A percentile compares a stretch with the other conserved stretches of the same genome.
Evolutionary conservation across 2,888 invertebrate genomes (phyloP).

Genomic region (Mechanitis messenoides): DNA sequence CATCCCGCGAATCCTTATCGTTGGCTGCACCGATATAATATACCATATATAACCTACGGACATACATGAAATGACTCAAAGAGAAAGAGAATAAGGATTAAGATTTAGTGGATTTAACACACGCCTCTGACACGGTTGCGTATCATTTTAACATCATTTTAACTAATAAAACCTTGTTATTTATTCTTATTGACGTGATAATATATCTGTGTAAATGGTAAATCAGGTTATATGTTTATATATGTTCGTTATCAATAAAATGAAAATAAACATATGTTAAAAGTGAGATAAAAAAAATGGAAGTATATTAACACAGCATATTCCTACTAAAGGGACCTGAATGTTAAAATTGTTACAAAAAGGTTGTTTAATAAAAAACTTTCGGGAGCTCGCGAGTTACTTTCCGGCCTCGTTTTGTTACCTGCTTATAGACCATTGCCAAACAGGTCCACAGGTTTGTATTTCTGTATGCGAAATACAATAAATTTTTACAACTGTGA

Average conservation of each 20-base stretch:
- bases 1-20: conserved; percentile 67
- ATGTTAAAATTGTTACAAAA: conserved; percentile 42
- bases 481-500: neutral
- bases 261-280: neutral
- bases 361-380: conserved; percentile 44
- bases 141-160: too few species aligned
- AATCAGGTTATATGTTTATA: conserved; percentile 24
- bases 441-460: conserved; percentile 38
- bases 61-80: conserved; percentile 8
- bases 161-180: conserved; percentile 8
- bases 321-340: conserved; percentile 29
- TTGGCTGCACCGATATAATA: conserved; percentile 30
- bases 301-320: conserved; percentile 28
- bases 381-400: conserved; percentile 49
- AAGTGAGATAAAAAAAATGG: neutral
- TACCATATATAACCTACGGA: conserved; percentile 10
- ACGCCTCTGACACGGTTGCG: neutral
- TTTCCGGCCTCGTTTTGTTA: conserved; percentile 63
- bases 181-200: conserved; percentile 17
- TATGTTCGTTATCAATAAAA: too few species aligned
- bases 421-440: conserved; percentile 51
- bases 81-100: conserved; percentile 6
- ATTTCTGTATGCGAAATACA: conserved; percentile 11
- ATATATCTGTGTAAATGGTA: conserved; percentile 25
- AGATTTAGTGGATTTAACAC: neutral